These are phyloP conservation scores for Peromyscus eremicus DNA, from an alignment of 2,797 vertebrate genomes.

Conservation along the genomic window DNA sequence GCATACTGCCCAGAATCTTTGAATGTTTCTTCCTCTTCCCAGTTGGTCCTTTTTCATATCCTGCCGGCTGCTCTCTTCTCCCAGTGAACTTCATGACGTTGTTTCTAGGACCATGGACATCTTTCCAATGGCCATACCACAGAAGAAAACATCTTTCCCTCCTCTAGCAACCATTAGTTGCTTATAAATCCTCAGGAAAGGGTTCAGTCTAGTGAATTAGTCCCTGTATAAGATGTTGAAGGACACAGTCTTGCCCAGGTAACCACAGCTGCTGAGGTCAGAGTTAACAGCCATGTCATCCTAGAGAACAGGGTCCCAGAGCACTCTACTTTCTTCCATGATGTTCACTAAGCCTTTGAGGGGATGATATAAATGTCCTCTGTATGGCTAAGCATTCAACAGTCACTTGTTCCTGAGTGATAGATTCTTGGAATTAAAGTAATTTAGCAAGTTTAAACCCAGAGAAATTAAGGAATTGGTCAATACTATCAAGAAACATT, in stretches of 20 bases:
- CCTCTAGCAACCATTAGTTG: no score
- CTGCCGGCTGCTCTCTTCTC: not conserved
- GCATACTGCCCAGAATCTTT: not conserved
- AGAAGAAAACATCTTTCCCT: not conserved
- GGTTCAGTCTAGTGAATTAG: not conserved
- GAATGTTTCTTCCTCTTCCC: not conserved
- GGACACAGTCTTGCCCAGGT: not conserved
- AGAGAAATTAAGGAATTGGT: not conserved
- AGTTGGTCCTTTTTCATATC: not conserved
- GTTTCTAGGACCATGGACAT: not conserved
- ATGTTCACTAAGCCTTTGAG: not conserved
- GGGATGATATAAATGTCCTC: not conserved
- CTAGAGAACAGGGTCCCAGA: not conserved
- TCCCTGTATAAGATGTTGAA: not conserved
- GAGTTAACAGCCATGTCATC: not conserved
- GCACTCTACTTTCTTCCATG: not conserved
- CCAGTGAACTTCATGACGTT: not conserved
- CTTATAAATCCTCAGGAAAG: not conserved
- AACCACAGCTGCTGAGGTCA: not conserved
- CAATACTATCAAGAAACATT: not conserved
- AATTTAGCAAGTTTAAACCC: not conserved
- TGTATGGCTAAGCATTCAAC: not conserved
- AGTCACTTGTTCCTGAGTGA: not conserved
- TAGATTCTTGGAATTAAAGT: not conserved
- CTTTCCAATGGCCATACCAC: not conserved